Evolutionary conservation across 2,113 vertebrate species (phyloP), one percentile per base, ranked within the genome.

Genomic region (Brachypteracias leptosomus): DNA sequence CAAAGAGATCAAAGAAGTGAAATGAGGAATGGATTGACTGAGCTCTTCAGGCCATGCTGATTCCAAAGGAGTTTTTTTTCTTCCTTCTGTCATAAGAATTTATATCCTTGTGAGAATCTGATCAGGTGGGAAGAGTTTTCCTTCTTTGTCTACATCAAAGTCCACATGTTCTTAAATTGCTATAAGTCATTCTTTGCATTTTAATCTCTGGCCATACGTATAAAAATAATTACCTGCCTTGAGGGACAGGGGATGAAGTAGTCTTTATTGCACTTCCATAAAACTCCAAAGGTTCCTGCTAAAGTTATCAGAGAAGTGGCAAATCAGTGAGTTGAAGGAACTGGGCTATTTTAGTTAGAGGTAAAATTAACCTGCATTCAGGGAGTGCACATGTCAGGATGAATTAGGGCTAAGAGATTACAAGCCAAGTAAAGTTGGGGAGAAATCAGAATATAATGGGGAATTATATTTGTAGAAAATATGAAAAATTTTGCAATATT

Each of bases 131-230:
- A 84, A 95, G 92, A 91, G 77, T 31, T 81, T 88, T 95, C 89
- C 73, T 94, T 82, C 93, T 97, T 88, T 89, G 85, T 86, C 28
- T 55, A 96, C 97, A 97, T 98, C 98, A 98, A 98, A 98, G 98
- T 84, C 65, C 91, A 24, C 76, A 61, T 87, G 94, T 97, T 96
- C 86, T 95, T 55, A 76, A 81, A 40, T 82, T 92, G 68, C 96
- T 95, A 18, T 82, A 89, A 97, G 89, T 94, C 44, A 90, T 91
- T 92, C 91, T 95, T 89, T 93, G 85, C 83, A 95, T 97, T 97
- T 97, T 91, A 94, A 88, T 95, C 85, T 25, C 84, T 12, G 95
- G 83, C 85, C 85, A 93, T 70, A 84, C 77, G 85, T 85, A 94
- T 73, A 83, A 88, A 95, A 93, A 96, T 89, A 96, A 96, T 91